These are phyloP conservation scores for Archivesica marissinica DNA, from an alignment of 1,140 invertebrate species.

Conservation along the genomic window DNA sequence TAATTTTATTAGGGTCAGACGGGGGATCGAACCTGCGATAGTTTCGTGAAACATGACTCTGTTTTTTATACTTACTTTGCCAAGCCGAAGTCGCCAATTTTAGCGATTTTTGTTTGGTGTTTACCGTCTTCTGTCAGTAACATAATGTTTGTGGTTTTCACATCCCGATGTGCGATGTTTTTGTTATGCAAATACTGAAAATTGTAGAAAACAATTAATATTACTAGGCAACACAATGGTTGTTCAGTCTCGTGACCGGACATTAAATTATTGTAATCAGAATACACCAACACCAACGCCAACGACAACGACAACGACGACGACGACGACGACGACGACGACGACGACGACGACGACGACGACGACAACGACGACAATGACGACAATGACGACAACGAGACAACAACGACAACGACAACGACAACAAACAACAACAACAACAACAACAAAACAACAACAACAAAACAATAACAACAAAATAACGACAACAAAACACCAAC, in stretches of 20 bases:
- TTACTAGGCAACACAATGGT: not conserved
- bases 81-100: constrained; percentile 16
- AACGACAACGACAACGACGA: not conserved
- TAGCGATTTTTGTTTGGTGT: not conserved
- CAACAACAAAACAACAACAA: too few species aligned
- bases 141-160: constrained; percentile 31
- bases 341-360: too few species aligned
- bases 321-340: too few species aligned
- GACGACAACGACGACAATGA: too few species aligned
- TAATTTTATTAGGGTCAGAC: not conserved
- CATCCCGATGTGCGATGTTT: not conserved
- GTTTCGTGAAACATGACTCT: not conserved
- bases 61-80: constrained; percentile 3
- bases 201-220: not conserved
- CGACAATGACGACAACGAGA: too few species aligned
- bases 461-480: too few species aligned
- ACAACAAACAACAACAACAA: too few species aligned
- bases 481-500: too few species aligned
- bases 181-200: constrained; percentile 35
- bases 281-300: not conserved
- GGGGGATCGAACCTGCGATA: not conserved
- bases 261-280: not conserved
- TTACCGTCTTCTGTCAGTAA: not conserved
- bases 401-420: too few species aligned
- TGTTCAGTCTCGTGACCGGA: not conserved